A percentile compares a stretch with the other conserved stretches of the same genome.
phyloP scores from a whole-genome alignment of 2,797 vertebrate species.

The Peromyscus aztecus region DNA sequence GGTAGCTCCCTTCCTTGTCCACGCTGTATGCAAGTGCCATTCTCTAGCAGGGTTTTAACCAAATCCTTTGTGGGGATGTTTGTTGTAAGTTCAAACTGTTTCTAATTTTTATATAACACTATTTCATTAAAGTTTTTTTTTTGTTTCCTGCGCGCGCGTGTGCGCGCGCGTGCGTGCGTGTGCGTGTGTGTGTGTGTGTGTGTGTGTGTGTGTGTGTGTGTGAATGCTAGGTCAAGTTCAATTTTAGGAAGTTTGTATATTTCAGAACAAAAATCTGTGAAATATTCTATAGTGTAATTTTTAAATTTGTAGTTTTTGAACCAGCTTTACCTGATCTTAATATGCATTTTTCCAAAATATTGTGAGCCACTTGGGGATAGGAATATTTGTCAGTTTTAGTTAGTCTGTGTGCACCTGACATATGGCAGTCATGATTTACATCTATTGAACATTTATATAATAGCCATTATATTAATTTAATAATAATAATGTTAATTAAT shows the following conservation, averaged over 20 bases:
- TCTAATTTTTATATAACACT: background rate
- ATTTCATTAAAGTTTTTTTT: background rate
- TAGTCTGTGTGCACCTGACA: background rate
- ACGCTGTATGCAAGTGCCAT: background rate
- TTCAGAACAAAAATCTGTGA: constrained; percentile 31
- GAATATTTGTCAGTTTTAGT: background rate
- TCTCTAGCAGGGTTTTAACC: background rate
- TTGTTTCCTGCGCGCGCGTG: background rate
- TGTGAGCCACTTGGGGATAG: background rate
- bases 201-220: background rate
- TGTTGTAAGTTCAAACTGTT: constrained; percentile 4
- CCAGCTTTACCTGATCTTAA: background rate
- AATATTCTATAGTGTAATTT: background rate
- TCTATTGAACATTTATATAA: constrained; percentile 4
- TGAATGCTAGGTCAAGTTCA: constrained; percentile 11
- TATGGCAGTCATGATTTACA: background rate
- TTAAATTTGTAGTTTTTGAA: background rate
- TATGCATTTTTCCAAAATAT: background rate
- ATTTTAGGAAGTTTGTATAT: background rate
- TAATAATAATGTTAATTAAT: constrained; percentile 16
- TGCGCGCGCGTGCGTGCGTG: background rate
- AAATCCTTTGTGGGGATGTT: background rate
- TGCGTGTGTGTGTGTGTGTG: background rate
- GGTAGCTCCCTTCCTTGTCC: background rate
- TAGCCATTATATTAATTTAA: constrained; percentile 8